A percentile compares a stretch with the other conserved stretches of the same genome.
Conservation (phyloP, 2,888 invertebrate genomes). For the Scelioninae gen. 1 region DNA sequence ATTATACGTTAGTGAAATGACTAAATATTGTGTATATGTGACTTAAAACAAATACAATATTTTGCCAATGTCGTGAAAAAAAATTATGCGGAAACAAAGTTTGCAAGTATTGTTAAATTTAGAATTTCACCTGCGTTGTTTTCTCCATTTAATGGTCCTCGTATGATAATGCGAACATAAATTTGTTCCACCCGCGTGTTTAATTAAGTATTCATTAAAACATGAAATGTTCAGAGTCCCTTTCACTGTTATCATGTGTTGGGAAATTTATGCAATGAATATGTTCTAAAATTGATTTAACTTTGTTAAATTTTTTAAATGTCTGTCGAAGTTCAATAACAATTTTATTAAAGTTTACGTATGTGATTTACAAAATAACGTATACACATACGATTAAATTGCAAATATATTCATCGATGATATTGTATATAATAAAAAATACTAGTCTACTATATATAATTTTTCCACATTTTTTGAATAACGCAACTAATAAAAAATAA, state of each 20-base stretch:
- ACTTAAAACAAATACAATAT: constrained; percentile 12
- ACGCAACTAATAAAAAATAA: too few species aligned
- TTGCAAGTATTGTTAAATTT: constrained; percentile 58
- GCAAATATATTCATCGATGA: neutral
- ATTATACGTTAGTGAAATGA: too few species aligned
- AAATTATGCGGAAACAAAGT: constrained; percentile 43
- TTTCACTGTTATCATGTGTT: constrained; percentile 56
- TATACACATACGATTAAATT: too few species aligned
- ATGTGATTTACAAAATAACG: neutral
- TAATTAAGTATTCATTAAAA: constrained; percentile 69
- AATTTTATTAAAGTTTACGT: constrained; percentile 6
- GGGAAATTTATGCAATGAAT: constrained; percentile 56
- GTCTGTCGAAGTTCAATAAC: constrained; percentile 14
- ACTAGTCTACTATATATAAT: too few species aligned
- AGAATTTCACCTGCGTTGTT: constrained; percentile 57
- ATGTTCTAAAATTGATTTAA: constrained; percentile 59
- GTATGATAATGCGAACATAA: constrained; percentile 64
- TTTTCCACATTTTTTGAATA: too few species aligned
- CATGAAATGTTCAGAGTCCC: constrained; percentile 57
- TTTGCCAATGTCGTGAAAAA: constrained; percentile 36
- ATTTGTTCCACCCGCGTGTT: constrained; percentile 63
- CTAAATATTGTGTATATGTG: too few species aligned
- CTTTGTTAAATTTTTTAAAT: constrained; percentile 32
- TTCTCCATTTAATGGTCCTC: constrained; percentile 61
- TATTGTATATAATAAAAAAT: too few species aligned